These are phyloP conservation scores for Steinernema scapterisci DNA, from an alignment of 2,888 invertebrate genomes.

Conservation along the genomic window DNA sequence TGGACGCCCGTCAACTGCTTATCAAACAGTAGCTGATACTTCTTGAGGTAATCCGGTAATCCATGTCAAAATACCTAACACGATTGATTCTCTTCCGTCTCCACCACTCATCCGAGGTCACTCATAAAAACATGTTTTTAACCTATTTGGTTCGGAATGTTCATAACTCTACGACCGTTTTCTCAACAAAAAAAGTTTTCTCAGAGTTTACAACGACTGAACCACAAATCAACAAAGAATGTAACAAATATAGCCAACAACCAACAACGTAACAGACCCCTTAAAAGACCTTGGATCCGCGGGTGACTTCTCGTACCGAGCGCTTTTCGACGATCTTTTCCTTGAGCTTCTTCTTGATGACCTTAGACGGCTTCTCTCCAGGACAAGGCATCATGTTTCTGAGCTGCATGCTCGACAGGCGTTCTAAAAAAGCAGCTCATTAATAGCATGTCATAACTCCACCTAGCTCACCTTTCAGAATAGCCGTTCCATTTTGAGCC, in stretches of 20 bases:
- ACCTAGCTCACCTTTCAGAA: constrained; percentile 39
- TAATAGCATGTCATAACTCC: no score
- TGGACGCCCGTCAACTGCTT: no score
- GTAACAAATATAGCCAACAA: constrained; percentile 13
- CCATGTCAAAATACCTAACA: no score
- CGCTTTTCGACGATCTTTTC: constrained; percentile 49
- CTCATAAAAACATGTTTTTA: no score
- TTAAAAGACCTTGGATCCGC: constrained; percentile 42
- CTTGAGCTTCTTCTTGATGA: constrained; percentile 44
- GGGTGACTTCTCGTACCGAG: constrained; percentile 40
- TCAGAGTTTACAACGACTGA: no score
- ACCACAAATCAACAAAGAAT: constrained; percentile 15
- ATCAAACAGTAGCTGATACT: no score
- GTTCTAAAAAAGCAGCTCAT: constrained; percentile 39
- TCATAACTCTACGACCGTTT: no score
- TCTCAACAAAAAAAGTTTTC: no score
- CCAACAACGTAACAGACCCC: not conserved
- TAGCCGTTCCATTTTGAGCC: constrained; percentile 37
- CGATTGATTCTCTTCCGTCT: no score
- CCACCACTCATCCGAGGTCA: no score
- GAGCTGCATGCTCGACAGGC: constrained; percentile 48
- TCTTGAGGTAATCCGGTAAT: no score
- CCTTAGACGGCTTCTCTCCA: constrained; percentile 34
- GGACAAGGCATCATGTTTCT: constrained; percentile 49
- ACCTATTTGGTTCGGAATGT: no score